Evolutionary conservation across 1,140 invertebrate genomes (phyloP).

Genomic region (Anagrus nilaparvatae): DNA sequence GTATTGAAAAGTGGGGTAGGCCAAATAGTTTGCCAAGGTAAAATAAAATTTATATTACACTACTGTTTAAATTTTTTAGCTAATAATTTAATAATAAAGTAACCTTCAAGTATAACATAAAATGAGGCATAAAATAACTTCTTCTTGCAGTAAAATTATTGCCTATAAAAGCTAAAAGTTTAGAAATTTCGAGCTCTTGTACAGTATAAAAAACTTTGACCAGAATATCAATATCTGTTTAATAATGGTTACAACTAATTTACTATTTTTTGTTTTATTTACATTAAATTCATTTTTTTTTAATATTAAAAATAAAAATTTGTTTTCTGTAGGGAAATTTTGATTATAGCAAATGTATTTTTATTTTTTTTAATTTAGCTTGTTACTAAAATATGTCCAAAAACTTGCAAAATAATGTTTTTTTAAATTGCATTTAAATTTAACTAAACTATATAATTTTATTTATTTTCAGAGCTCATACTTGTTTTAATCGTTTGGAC

Average conservation of each 20-base stretch:
- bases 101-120: too few species aligned
- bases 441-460: slow-evolving; percentile 4
- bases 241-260: too few species aligned
- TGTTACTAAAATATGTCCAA: not conserved
- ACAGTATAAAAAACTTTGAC: too few species aligned
- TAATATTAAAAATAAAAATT: not conserved
- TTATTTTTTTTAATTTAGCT: slow-evolving; percentile 1
- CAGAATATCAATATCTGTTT: too few species aligned
- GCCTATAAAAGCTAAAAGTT: too few species aligned
- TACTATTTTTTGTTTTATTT: not conserved
- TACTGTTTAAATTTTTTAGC: not conserved
- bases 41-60: slow-evolving; percentile 9
- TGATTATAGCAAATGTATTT: too few species aligned
- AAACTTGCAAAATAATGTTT: slow-evolving; percentile 5
- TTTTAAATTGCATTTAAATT: slow-evolving; percentile 7
- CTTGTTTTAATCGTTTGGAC: slow-evolving; percentile 95
- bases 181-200: too few species aligned
- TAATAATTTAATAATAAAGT: not conserved
- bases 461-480: slow-evolving; percentile 65
- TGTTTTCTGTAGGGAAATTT: too few species aligned
- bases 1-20: slow-evolving; percentile 97
- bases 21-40: slow-evolving; percentile 85
- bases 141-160: too few species aligned
- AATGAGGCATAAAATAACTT: too few species aligned
- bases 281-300: not conserved